phyloP scores from a whole-genome alignment of 2,113 vertebrate genomes.

The Strigops habroptila region DNA sequence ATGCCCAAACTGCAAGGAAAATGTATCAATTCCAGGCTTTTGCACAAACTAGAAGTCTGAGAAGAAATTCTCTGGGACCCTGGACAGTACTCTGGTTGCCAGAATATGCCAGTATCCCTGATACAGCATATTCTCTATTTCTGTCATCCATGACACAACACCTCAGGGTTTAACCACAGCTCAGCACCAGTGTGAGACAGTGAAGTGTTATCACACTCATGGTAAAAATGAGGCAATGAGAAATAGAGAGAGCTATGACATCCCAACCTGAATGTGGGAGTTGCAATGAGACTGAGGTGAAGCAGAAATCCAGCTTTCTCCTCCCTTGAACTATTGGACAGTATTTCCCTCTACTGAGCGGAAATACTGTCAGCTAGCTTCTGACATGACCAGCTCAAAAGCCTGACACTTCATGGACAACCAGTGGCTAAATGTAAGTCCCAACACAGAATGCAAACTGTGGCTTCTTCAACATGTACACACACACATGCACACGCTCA shows the following conservation, averaged over 20 bases:
- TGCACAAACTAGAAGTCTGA: neutral
- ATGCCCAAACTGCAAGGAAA: neutral
- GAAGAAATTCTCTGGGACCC: neutral
- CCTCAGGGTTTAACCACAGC: neutral
- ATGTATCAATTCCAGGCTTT: neutral
- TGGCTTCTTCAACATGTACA: neutral
- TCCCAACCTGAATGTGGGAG: neutral
- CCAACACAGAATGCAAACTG: neutral
- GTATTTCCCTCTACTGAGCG: neutral
- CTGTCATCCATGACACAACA: neutral
- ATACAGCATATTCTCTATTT: neutral
- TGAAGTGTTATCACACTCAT: neutral
- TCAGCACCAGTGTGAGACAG: neutral
- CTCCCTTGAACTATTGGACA: rapidly evolving
- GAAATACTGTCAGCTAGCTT: neutral
- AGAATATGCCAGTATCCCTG: neutral
- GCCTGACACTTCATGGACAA: neutral
- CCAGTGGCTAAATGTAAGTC: neutral
- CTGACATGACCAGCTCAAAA: neutral
- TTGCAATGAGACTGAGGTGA: neutral
- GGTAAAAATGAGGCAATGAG: neutral
- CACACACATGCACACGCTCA: neutral
- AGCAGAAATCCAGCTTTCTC: neutral
- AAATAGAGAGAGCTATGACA: neutral
- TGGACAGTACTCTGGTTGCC: neutral